These are phyloP conservation scores for Seriola quinqueradiata DNA, from an alignment of 2,113 vertebrate genomes.

Conservation along the genomic window DNA sequence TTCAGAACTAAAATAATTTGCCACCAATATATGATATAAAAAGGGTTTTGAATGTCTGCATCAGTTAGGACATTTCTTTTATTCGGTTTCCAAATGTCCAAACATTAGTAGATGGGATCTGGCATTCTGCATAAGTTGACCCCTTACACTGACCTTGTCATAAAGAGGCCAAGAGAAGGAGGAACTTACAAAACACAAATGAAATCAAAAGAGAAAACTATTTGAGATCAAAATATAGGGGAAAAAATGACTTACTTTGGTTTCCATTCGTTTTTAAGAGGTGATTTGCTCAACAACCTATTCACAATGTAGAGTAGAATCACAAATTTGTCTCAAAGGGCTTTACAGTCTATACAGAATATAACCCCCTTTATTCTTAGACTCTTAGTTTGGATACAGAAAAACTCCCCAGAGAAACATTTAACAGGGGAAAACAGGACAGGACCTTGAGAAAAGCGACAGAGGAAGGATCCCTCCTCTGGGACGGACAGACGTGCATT, in stretches of 20 bases:
- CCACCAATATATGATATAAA: background rate
- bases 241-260: background rate
- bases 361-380: background rate
- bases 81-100: background rate
- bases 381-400: too few relatives aligned
- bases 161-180: background rate
- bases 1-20: constrained; percentile 5
- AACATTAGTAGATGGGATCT: background rate
- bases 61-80: background rate
- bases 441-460: background rate
- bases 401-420: too few relatives aligned
- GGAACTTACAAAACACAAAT: background rate
- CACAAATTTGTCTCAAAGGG: too few relatives aligned
- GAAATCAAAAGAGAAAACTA: background rate
- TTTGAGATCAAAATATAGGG: background rate
- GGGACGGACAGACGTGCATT: background rate
- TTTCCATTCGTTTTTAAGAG: too few relatives aligned
- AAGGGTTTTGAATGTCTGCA: background rate
- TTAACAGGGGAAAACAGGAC: background rate
- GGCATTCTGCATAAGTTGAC: background rate
- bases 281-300: background rate
- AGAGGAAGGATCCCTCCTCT: background rate
- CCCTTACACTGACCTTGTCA: background rate
- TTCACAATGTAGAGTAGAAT: background rate
- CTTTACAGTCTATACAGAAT: background rate